Conservation (phyloP, 2,113 vertebrate genomes). For the Antechinus stuartii region DNA sequence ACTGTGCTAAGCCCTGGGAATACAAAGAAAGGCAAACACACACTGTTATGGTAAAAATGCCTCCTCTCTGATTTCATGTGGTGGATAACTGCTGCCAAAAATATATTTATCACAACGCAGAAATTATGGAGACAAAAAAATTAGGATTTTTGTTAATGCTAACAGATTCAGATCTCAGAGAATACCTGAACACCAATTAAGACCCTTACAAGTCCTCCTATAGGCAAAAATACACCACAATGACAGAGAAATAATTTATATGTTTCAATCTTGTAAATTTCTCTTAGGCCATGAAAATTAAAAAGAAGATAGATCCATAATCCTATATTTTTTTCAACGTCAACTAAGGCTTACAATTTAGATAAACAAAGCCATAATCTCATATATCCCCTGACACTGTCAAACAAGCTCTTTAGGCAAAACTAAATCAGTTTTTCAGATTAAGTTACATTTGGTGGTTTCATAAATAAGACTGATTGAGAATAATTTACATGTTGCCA, state of each 20-base stretch:
- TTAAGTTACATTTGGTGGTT: background rate
- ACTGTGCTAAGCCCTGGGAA: background rate
- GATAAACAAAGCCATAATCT: background rate
- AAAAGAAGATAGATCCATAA: background rate
- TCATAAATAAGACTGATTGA: background rate
- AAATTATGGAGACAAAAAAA: background rate
- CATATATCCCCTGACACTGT: background rate
- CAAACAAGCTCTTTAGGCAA: background rate
- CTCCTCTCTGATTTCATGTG: background rate
- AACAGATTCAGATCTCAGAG: background rate
- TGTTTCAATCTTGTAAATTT: background rate
- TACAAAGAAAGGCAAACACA: background rate
- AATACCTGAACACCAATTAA: background rate
- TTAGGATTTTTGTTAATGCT: background rate
- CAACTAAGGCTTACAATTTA: background rate
- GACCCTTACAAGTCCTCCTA: background rate
- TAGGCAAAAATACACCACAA: background rate
- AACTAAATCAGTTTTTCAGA: background rate
- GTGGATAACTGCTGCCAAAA: background rate
- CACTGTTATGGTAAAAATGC: background rate
- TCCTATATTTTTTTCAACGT: background rate
- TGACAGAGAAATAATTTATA: background rate
- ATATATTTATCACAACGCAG: background rate
- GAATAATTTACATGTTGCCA: background rate
- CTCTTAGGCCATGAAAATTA: background rate